Evolutionary conservation across 2,797 vertebrate genomes (phyloP).

Genomic region (Lagodon rhomboides): DNA sequence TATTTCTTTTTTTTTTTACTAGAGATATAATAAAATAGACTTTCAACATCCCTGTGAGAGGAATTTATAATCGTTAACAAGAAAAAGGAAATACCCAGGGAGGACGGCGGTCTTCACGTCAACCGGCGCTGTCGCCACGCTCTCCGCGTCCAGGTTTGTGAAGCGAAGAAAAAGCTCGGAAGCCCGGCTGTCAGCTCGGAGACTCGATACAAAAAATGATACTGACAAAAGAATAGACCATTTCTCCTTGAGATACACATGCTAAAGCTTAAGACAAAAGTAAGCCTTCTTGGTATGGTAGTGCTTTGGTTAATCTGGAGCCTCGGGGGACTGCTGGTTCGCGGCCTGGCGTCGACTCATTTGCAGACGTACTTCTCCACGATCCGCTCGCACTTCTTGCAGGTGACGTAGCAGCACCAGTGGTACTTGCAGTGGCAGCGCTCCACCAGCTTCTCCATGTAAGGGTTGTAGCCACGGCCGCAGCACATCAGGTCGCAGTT

Average conservation of each 20-base stretch:
- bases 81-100: slow-evolving; percentile 64
- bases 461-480: slow-evolving; percentile 98
- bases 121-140: slow-evolving; percentile 53
- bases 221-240: slow-evolving; percentile 74
- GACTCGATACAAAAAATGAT: slow-evolving; percentile 72
- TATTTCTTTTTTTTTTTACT: slow-evolving; percentile 81
- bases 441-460: slow-evolving; percentile 96
- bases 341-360: slow-evolving; percentile 74
- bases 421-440: slow-evolving; percentile 99
- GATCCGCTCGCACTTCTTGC: slow-evolving; percentile 95
- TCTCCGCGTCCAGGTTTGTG: slow-evolving; percentile 63
- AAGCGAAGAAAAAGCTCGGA: slow-evolving; percentile 49
- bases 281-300: slow-evolving; percentile 77
- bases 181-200: slow-evolving; percentile 64
- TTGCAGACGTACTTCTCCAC: slow-evolving; percentile 99
- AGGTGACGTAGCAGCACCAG: slow-evolving; percentile 99
- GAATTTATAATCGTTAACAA: slow-evolving; percentile 70
- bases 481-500: slow-evolving; percentile 99
- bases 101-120: slow-evolving; percentile 79
- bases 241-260: slow-evolving; percentile 75
- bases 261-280: slow-evolving; percentile 80
- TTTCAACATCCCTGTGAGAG: slow-evolving; percentile 71
- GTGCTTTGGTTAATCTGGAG: slow-evolving; percentile 85
- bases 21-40: slow-evolving; percentile 83
- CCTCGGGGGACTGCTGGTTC: slow-evolving; percentile 43